A percentile compares a stretch with the other conserved stretches of the same genome.
phyloP scores from a whole-genome alignment of 2,113 vertebrate species.

The Anhinga anhinga region DNA sequence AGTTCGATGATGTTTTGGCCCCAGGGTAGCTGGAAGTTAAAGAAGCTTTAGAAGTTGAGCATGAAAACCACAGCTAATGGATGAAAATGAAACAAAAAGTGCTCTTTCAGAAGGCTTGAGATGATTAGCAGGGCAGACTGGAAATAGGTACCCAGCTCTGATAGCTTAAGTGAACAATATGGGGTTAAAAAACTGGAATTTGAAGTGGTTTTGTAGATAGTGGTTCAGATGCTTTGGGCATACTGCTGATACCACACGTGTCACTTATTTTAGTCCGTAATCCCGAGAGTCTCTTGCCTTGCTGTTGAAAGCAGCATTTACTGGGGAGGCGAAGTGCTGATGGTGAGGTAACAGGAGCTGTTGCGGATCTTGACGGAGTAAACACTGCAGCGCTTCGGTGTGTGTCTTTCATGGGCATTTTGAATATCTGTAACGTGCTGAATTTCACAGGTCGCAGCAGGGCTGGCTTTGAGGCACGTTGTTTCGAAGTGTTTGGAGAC shows the following conservation, averaged over 20 bases:
- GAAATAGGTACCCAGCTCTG: background rate
- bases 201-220: background rate
- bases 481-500: background rate
- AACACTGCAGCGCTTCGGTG: background rate
- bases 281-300: background rate
- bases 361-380: background rate
- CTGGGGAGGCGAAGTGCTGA: background rate
- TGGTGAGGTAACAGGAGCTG: background rate
- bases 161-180: background rate
- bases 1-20: background rate
- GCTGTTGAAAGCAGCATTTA: background rate
- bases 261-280: background rate
- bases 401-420: background rate
- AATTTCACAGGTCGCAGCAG: background rate
- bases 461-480: background rate
- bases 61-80: background rate
- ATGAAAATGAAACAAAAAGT: background rate
- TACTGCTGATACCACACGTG: background rate
- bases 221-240: background rate
- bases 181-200: background rate
- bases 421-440: background rate
- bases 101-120: background rate
- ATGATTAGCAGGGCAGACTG: background rate
- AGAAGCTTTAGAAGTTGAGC: background rate
- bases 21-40: background rate